Conservation (phyloP, 1,140 invertebrate species). For the Triops longicaudatus region DNA sequence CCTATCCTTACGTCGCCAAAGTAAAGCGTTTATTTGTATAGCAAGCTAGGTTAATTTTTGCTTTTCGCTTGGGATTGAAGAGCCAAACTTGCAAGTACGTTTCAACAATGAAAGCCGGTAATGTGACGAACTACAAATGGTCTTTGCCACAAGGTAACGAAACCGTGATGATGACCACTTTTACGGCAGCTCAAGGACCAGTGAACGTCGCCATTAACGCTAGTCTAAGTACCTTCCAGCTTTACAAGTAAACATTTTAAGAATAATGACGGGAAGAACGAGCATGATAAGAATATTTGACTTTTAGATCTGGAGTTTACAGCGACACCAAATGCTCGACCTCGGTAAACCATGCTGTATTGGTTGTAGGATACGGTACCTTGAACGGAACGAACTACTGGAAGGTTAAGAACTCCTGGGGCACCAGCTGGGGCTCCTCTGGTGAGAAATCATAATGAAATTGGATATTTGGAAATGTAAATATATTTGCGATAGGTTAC, state of each 20-base stretch:
- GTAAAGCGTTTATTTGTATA: too few relatives aligned
- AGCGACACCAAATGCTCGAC: neutral
- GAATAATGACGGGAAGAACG: too few relatives aligned
- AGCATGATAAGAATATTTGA: neutral
- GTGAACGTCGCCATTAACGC: neutral
- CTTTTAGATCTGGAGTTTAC: constrained; percentile 10
- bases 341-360: constrained; percentile 41
- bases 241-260: too few relatives aligned
- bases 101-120: neutral
- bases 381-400: constrained; percentile 43
- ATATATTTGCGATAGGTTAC: too few relatives aligned
- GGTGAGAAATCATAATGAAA: too few relatives aligned
- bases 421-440: constrained; percentile 40
- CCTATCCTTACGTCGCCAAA: neutral
- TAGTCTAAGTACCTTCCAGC: neutral
- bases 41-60: neutral
- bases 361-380: constrained; percentile 45
- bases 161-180: neutral
- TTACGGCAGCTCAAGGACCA: neutral
- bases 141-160: neutral
- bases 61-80: neutral
- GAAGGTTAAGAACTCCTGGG: constrained; percentile 46
- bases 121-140: neutral
- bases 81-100: constrained; percentile 8
- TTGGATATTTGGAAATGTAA: too few relatives aligned